Evolutionary conservation across 1,140 invertebrate species (phyloP).

Genomic region (Drosophila nasuta): DNA sequence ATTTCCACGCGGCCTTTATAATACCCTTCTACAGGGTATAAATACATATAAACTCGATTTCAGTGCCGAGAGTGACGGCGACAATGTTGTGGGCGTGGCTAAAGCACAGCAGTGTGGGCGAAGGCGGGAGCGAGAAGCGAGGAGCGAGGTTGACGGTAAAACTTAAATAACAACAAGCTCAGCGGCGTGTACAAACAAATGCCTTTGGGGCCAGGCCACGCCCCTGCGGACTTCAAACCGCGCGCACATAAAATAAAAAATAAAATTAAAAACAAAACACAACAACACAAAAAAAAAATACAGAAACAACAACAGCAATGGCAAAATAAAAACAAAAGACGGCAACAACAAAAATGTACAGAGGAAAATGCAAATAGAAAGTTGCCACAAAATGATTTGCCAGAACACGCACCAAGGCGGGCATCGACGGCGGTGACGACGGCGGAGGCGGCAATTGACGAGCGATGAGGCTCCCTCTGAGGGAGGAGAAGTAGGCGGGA

Average conservation of each 20-base stretch:
- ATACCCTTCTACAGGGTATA: no score
- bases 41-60: slow-evolving; percentile 13
- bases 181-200: slow-evolving; percentile 54
- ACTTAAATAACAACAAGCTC: slow-evolving; percentile 67
- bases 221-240: slow-evolving; percentile 11
- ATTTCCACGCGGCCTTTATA: no score
- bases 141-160: slow-evolving; percentile 13
- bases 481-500: no score
- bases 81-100: slow-evolving; percentile 19
- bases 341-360: neutral
- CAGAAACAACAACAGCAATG: neutral
- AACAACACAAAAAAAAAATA: slow-evolving; percentile 5
- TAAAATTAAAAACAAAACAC: slow-evolving; percentile 24
- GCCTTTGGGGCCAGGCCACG: slow-evolving; percentile 26
- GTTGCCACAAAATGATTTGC: slow-evolving; percentile 68
- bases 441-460: neutral
- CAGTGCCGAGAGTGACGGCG: neutral
- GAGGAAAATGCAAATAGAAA: slow-evolving; percentile 65
- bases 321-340: neutral
- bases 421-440: neutral
- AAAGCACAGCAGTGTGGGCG: neutral
- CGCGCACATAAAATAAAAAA: slow-evolving; percentile 14
- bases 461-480: no score
- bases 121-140: no score
- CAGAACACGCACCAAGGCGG: slow-evolving; percentile 35